Percentiles rank a stretch among this genome's conserved stretches.
phyloP scores from a whole-genome alignment of 1,140 invertebrate genomes.

The Cheumatopsyche charites region DNA sequence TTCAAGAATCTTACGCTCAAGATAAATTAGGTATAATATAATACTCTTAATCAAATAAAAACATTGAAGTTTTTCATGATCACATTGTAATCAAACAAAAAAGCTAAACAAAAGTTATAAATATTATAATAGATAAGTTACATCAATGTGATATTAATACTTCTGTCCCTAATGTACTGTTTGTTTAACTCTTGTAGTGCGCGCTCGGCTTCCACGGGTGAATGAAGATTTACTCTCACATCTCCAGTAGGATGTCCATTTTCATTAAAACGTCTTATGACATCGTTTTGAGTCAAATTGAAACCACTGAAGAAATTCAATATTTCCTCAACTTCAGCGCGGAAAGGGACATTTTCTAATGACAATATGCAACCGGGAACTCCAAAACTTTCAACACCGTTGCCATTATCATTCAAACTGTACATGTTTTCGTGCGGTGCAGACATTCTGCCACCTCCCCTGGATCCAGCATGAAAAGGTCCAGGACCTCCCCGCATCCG shows the following conservation, averaged over 20 bases:
- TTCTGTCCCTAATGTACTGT: slow-evolving; percentile 55
- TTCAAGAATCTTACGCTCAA: no score
- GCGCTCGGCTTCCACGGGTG: slow-evolving; percentile 74
- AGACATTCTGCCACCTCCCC: slow-evolving; percentile 51
- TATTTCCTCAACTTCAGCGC: slow-evolving; percentile 85
- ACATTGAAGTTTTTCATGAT: no score
- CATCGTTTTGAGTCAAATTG: slow-evolving; percentile 73
- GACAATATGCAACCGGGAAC: slow-evolving; percentile 82
- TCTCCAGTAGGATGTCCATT: slow-evolving; percentile 87
- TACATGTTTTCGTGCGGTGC: slow-evolving; percentile 55
- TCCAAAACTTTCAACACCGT: slow-evolving; percentile 68
- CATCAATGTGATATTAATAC: slow-evolving; percentile 53
- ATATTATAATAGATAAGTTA: no score
- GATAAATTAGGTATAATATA: no score
- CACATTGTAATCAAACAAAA: no score
- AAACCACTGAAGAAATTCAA: slow-evolving; percentile 83
- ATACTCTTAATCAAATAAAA: no score
- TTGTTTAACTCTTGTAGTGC: slow-evolving; percentile 66
- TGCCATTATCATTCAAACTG: slow-evolving; percentile 52
- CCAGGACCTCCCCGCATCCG: slow-evolving; percentile 46
- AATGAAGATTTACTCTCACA: slow-evolving; percentile 81
- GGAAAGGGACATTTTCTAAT: slow-evolving; percentile 85
- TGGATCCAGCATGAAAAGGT: slow-evolving; percentile 46
- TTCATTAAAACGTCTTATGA: slow-evolving; percentile 84
- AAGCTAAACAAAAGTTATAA: no score